Conservation (phyloP, 2,888 invertebrate species). For the Thecophora atra region DNA sequence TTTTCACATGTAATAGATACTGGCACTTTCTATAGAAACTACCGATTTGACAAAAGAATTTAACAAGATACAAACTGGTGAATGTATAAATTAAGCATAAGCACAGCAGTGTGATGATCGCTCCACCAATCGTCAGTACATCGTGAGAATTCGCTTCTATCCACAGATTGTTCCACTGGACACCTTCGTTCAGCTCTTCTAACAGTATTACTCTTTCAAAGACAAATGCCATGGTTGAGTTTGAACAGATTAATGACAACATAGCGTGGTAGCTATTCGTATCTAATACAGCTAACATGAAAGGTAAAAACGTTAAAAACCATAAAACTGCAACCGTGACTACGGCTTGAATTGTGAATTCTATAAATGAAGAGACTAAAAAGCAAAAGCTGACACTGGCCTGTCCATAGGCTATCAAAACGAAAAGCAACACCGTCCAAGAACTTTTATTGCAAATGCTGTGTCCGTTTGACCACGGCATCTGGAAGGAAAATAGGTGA, state of each 20-base stretch:
- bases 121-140: slow-evolving; percentile 67
- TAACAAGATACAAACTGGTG: slow-evolving; percentile 83
- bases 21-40: not conserved
- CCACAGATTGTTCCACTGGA: slow-evolving; percentile 61
- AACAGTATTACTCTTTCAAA: slow-evolving; percentile 76
- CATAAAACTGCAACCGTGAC: slow-evolving; percentile 77
- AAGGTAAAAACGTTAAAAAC: slow-evolving; percentile 77
- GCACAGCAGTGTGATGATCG: slow-evolving; percentile 68
- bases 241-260: slow-evolving; percentile 72
- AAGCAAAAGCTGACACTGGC: slow-evolving; percentile 79
- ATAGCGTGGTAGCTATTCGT: slow-evolving; percentile 49
- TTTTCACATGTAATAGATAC: too few species aligned
- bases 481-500: slow-evolving; percentile 40
- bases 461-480: slow-evolving; percentile 63
- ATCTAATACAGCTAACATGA: slow-evolving; percentile 68
- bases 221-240: slow-evolving; percentile 77
- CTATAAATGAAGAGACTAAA: slow-evolving; percentile 78
- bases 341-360: slow-evolving; percentile 79
- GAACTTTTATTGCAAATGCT: slow-evolving; percentile 75
- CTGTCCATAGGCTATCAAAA: slow-evolving; percentile 74
- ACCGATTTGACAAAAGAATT: slow-evolving; percentile 56
- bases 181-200: slow-evolving; percentile 71
- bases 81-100: slow-evolving; percentile 76
- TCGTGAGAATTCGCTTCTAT: slow-evolving; percentile 40
- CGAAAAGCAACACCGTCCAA: slow-evolving; percentile 73